Evolutionary conservation across 2,888 invertebrate species (phyloP), one percentile per base, ranked within the genome.

Genomic region (Poecilus cupreus): DNA sequence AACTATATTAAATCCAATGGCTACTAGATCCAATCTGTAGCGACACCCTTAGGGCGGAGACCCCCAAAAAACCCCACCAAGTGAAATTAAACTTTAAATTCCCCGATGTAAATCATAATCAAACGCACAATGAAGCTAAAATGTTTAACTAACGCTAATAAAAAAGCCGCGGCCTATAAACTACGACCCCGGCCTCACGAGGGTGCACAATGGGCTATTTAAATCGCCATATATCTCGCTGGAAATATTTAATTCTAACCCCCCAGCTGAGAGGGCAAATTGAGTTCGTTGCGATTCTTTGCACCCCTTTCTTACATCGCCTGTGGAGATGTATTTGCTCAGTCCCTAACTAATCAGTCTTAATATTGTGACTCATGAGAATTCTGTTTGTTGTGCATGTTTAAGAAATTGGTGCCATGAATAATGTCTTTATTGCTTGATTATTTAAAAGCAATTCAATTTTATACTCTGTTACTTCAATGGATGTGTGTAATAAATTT

Each of bases 241-340:
- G 82, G 84, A 85, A 86, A 86, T 86, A 86, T 87, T 87, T 87
- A 86, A 87, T 86, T 86, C 85, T 81, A 82, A 82, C 82, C 84
- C 84, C 82, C 82, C 82, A 83, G 83, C 83, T 83, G 81, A 82
- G 82, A 80, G 85, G 85, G 87, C 87, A 87, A 87, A 88, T 88
- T 87, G 86, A 87, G 86, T 87, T 85, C 86, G 87, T 87, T 87
- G 85, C 84, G 37, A 68, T 68, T 68, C 64, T 68, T 68, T 68
- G 37, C 64, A 68, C 64, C 64, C 64, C 64, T 68, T 68, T 68
- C 64, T 68, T 68, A 32, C 37, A 37, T 37, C 64, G 37, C 64
- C 64, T 37, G 16, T 3, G 11, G 18, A 68, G 10, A 2, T 68
- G 11, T 51, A 51, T 51, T 51, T 51, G 10, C 51, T 51, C 10